A percentile compares a stretch with the other conserved stretches of the same genome.
Evolutionary conservation across 2,888 invertebrate species (phyloP).

Genomic region (Plebejus anna): DNA sequence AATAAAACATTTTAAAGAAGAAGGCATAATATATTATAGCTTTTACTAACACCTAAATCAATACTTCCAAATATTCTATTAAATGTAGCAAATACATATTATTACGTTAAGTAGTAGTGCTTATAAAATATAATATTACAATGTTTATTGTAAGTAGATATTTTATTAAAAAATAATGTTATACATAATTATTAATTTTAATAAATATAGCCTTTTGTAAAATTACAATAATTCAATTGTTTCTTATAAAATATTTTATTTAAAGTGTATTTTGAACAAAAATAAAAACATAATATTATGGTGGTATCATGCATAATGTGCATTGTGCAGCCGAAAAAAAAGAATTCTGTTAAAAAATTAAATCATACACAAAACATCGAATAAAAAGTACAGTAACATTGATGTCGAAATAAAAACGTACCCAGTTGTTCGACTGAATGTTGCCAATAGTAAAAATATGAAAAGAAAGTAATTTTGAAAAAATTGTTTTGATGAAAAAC

Average conservation of each 20-base stretch:
- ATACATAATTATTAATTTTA: too few species aligned
- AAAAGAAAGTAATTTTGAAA: not conserved
- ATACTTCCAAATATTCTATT: not conserved
- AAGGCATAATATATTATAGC: too few species aligned
- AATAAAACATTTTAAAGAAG: not conserved
- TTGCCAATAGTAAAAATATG: not conserved
- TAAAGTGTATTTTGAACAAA: too few species aligned
- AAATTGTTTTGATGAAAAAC: not conserved
- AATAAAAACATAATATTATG: not conserved
- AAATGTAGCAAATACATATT: too few species aligned
- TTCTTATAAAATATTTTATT: too few species aligned
- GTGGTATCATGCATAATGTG: not conserved
- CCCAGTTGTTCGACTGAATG: slow-evolving; percentile 3
- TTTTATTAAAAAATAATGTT: not conserved
- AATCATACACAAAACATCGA: not conserved
- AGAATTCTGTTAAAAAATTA: not conserved
- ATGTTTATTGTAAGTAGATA: too few species aligned
- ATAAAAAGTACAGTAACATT: not conserved
- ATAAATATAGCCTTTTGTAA: not conserved
- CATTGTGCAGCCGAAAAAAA: not conserved
- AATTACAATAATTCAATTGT: not conserved
- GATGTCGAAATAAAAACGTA: not conserved
- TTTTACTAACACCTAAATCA: not conserved
- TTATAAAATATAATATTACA: too few species aligned
- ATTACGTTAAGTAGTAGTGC: too few species aligned